Base-by-base conservation (phyloP, 2,113 vertebrate genomes). In the Oreochromis aureus region DNA sequence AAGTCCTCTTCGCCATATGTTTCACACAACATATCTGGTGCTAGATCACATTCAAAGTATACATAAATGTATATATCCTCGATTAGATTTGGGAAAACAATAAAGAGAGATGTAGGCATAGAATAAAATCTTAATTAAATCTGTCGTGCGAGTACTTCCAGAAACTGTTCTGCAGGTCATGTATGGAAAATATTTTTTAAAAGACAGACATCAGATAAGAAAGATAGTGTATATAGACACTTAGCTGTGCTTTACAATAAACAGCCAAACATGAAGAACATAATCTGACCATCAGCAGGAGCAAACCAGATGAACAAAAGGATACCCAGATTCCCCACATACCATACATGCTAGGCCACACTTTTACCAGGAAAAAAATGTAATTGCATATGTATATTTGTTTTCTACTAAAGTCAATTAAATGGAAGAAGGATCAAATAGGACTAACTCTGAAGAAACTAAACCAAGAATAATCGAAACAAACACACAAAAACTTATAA, bases 271-370 rank as follows among this genome's bases (percentile, higher is more conserved):
- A 30, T 69, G 2, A 80, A 58, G 36, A 34, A 80, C 55, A 44
- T 15, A 79, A 81, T n/a, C 46, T 7, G 55, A 87, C 87, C 76
- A 76, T 82, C 71, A 80, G 73, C 56, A 87, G 39, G 54, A 89
- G 58, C 84, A 30, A 51, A 81, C 59, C 82, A 73, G 76, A 41
- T 79, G 46, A 83, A 87, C 44, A 66, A 32, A 55, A 13, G 30
- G 83, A 87, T 44, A 81, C 76, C 84, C 39, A 83, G 63, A 96
- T 93, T 95, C 94, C 79, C 78, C 6, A 44, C 89, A 95, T 95
- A 91, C 91, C 94, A 41, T 73, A 54, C 90, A 82, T 63, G 93
- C 89, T 89, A 94, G 94, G 89, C 94, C 79, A 61, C 34, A 63
- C n/a, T 85, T 76, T 81, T 34, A 84, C 59, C 54, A 86, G 39